Base-by-base conservation (phyloP, 2,113 vertebrate species). In the Dermatemys mawii region DNA sequence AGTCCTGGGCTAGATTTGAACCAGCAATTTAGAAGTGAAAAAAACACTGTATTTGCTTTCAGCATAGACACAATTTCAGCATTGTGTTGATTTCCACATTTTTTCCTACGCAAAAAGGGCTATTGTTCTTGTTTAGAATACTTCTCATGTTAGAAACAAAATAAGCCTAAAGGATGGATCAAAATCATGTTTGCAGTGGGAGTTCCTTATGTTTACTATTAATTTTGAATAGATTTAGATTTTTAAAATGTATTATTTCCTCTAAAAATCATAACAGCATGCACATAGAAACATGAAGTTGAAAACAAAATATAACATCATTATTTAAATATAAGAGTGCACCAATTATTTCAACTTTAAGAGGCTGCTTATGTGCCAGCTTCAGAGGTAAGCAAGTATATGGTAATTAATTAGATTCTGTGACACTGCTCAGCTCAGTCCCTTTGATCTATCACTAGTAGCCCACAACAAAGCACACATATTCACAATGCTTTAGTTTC, bases 401-500 rank as follows among this genome's bases (percentile, higher is more conserved):
- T 90, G 88, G 81, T 85, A 92, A 95, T 86, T 91, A 95, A 95
- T 95, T 92, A 79, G 54, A 95, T 78, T 94, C 84, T 78, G 55
- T 93, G 88, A 88, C 94, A 82, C 49, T 22, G 53, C 79, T 94
- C 82, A 44, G 24, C 79, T 94, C 76, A 41, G 88, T 83, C 75
- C 86, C 92, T 94, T 95, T 96, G 84, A 94, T 96, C 88, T 84
- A 48, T 92, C 93, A 85, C 73, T 73, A 89, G 84, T 55, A 90
- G 93, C 92, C 96, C 93, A 95, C 95, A 96, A 96, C 92, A 93
- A 97, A 97, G 96, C 89, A 84, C 13, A 83, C 89, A 94, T 50
- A 94, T 81, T 92, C 89, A 96, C 91, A 97, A 83, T 53, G 90
- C 93, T 96, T 91, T 90, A 90, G 91, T 96, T 97, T 95, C 97